These are phyloP conservation scores for Gadus macrocephalus DNA, from an alignment of 2,113 vertebrate genomes.

Conservation along the genomic window DNA sequence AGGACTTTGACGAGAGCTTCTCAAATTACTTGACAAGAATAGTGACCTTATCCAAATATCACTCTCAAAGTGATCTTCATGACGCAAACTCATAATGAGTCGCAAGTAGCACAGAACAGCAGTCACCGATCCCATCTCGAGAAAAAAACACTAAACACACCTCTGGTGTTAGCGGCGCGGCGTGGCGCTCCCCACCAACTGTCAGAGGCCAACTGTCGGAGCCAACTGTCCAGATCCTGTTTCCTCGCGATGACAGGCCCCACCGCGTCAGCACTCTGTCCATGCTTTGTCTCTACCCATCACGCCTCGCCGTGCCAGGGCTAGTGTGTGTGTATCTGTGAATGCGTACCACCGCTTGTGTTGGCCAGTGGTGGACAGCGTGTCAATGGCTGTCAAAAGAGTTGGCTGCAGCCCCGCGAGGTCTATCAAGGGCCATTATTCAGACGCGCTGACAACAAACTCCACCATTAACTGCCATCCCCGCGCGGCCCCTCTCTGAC, in stretches of 20 bases:
- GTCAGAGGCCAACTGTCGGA: slow-evolving; percentile 47
- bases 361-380: background rate
- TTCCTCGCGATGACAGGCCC: background rate
- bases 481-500: background rate
- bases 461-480: background rate
- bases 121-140: slow-evolving; percentile 22
- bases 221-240: slow-evolving; percentile 43
- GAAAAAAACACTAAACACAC: slow-evolving; percentile 5
- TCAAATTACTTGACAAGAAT: no score
- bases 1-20: background rate
- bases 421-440: background rate
- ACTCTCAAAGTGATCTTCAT: no score
- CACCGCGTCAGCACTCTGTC: no score
- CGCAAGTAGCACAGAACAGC: slow-evolving; percentile 35
- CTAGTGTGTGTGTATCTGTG: slow-evolving; percentile 43
- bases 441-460: slow-evolving; percentile 4
- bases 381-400: background rate
- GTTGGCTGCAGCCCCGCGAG: background rate
- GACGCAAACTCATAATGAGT: no score
- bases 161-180: slow-evolving; percentile 19
- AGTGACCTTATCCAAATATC: no score
- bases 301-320: slow-evolving; percentile 34
- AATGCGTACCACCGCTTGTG: slow-evolving; percentile 7
- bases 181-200: slow-evolving; percentile 49
- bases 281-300: no score